Evolutionary conservation across 2,888 invertebrate species (phyloP), one percentile per base, ranked within the genome.

Genomic region (Cynaeus angustus): DNA sequence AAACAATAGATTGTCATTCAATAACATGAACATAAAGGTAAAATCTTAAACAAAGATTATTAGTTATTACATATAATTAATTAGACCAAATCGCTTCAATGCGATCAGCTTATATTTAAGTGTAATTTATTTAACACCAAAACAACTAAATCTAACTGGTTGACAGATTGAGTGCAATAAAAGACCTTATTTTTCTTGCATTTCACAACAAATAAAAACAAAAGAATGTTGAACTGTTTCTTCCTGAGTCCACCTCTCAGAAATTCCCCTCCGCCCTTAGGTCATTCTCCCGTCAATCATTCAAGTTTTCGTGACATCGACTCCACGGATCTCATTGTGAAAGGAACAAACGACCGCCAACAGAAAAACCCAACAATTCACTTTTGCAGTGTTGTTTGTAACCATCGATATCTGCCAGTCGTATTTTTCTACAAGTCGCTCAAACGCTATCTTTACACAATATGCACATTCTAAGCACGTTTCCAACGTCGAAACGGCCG

Each of bases 401-500:
- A 59, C 61, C 72, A 76, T 74, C 76, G 69, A 74, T 76, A 74
- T 72, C 75, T 73, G 74, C 71, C 74, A 68, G 14, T 66, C 53
- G 48, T 30, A 72, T 73, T 75, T 76, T 74, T 74, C 72, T 50
- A 41, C 45, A 61, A 71, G 70, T 72, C 76, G 70, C 66, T 75
- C 73, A 67, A 50, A 41, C 53, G 50, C 66, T 66, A 64, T 64
- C 64, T 64, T 48, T 74, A 65, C 66, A 74, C 70, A 71, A 67
- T 69, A 68, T 66, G 59, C 70, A 70, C 68, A 69, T 70, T 66
- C 70, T 72, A 53, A 37, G 41, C 52, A 68, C 56, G 68, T 62
- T 72, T 58, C 48, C 50, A 61, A 43, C 65, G 61, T 56, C 21
- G 21, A 21, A 21, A 50, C 65, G 21, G 48, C 43, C 50, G 38